phyloP scores from a whole-genome alignment of 92 coral and sea anemone genomes.

The Actinernus sp. region DNA sequence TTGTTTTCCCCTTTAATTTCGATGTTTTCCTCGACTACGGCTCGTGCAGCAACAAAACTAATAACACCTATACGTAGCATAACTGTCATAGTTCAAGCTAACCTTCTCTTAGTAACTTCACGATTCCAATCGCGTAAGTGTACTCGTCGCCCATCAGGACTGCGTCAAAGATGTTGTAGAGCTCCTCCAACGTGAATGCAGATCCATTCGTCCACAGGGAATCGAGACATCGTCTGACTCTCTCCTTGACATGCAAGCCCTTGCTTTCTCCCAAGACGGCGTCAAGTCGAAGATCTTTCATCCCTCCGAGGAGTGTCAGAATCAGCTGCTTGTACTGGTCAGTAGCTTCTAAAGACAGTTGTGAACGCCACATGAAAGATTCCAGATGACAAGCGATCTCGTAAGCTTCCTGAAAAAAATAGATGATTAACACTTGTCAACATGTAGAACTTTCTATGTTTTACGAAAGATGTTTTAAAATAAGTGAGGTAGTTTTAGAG shows the following conservation, averaged over 20 bases:
- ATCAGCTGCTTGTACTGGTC: constrained; percentile 54
- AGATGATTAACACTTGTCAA: not conserved
- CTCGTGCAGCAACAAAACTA: too few relatives aligned
- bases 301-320: constrained; percentile 63
- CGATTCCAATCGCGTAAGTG: too few relatives aligned
- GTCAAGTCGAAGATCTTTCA: constrained; percentile 47
- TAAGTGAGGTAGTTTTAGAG: too few relatives aligned
- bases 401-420: constrained; percentile 56
- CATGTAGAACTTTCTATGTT: constrained; percentile 9
- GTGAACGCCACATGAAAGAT: constrained; percentile 62
- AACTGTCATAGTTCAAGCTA: too few relatives aligned
- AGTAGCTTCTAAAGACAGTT: constrained; percentile 20
- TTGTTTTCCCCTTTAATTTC: too few relatives aligned
- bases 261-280: constrained; percentile 50
- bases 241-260: constrained; percentile 31
- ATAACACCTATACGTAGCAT: too few relatives aligned
- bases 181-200: constrained; percentile 46
- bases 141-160: constrained; percentile 70
- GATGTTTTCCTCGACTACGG: too few relatives aligned
- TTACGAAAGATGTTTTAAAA: too few relatives aligned
- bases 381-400: constrained; percentile 78
- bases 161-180: constrained; percentile 54
- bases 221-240: constrained; percentile 65
- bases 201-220: constrained; percentile 53
- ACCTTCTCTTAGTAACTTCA: too few relatives aligned